Percentiles rank a stretch among this genome's conserved stretches.
Conservation (phyloP, 2,888 invertebrate species). For the Tholera decimalis region DNA sequence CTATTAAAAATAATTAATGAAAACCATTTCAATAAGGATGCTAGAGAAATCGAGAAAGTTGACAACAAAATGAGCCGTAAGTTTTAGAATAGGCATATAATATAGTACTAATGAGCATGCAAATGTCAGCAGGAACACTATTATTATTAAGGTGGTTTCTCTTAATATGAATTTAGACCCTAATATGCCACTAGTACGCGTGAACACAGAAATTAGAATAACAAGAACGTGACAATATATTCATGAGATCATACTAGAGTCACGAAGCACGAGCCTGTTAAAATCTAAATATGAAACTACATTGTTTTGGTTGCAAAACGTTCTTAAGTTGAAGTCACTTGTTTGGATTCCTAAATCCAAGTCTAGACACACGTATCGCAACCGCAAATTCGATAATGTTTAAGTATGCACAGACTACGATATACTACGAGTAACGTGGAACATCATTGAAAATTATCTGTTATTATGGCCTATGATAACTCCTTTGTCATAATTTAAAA, state of each 20-base stretch:
- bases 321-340: constrained; percentile 41
- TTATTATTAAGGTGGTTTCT: constrained; percentile 35
- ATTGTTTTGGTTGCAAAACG: constrained; percentile 53
- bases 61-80: constrained; percentile 46
- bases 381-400: constrained; percentile 58
- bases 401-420: constrained; percentile 40
- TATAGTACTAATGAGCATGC: constrained; percentile 39
- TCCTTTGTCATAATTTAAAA: background rate
- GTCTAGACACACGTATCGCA: constrained; percentile 55
- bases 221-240: constrained; percentile 53
- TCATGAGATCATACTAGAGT: constrained; percentile 60
- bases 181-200: constrained; percentile 41
- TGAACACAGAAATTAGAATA: constrained; percentile 39
- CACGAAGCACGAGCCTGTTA: constrained; percentile 57
- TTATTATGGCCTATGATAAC: constrained; percentile 8
- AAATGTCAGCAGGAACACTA: constrained; percentile 48
- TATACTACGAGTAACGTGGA: constrained; percentile 13
- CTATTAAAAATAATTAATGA: too few species aligned
- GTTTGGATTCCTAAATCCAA: constrained; percentile 61
- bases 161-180: constrained; percentile 41
- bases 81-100: constrained; percentile 50
- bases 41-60: constrained; percentile 63
- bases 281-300: constrained; percentile 59
- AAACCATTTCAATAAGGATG: constrained; percentile 44
- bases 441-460: background rate